Conservation (phyloP, 2,113 vertebrate genomes). For the Urocynchramus pylzowi region DNA sequence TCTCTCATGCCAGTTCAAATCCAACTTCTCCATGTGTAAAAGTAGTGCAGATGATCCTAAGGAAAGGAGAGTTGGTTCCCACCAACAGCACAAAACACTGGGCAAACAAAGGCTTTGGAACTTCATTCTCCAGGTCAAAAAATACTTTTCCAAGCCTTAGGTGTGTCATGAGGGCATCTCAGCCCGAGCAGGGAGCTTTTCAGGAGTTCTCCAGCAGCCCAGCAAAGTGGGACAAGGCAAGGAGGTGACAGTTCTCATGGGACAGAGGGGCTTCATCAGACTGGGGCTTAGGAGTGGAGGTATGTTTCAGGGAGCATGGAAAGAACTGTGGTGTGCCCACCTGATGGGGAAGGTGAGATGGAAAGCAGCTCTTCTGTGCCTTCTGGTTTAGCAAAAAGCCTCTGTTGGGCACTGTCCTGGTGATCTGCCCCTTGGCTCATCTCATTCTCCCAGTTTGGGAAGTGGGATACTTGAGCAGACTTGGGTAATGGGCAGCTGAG, state of each 20-base stretch:
- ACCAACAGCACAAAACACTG: not conserved
- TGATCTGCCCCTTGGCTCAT: not conserved
- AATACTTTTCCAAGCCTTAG: slow-evolving; percentile 11
- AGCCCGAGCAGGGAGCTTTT: not conserved
- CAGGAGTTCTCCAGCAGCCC: not conserved
- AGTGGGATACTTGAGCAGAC: not conserved
- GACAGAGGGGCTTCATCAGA: not conserved
- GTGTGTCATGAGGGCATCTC: not conserved
- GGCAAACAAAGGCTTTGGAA: not conserved
- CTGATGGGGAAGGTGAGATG: not conserved
- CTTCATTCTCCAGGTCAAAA: not conserved
- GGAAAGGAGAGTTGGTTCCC: slow-evolving; percentile 15
- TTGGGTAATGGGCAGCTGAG: not conserved
- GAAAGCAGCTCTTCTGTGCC: not conserved
- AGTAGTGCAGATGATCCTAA: not conserved
- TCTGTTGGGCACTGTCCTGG: not conserved
- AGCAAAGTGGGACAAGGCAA: not conserved
- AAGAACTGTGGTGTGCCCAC: not conserved
- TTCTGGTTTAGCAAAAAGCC: not conserved
- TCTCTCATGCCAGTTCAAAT: not conserved
- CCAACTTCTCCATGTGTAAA: not conserved
- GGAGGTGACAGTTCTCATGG: not conserved
- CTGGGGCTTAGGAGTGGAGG: not conserved
- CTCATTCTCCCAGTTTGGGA: not conserved
- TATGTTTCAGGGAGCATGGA: not conserved